Percentiles rank a stretch among this genome's conserved stretches.
Evolutionary conservation across 2,113 vertebrate species (phyloP).

Genomic region (Neolamprologus modestus): DNA sequence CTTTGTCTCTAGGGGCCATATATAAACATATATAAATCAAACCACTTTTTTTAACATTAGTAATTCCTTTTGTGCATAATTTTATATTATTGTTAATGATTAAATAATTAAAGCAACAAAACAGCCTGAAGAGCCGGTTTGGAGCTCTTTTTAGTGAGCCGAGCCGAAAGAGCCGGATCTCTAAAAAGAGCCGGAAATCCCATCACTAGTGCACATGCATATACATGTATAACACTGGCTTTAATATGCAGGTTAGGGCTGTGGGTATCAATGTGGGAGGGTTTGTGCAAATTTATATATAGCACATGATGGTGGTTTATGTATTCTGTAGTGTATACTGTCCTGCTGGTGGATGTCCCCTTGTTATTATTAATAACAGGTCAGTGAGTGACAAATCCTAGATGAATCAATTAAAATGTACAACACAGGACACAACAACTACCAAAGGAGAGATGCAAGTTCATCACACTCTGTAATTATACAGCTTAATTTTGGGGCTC

Average conservation of each 20-base stretch:
- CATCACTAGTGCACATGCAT: neutral
- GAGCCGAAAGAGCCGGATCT: no score
- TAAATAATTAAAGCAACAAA: no score
- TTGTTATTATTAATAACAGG: neutral
- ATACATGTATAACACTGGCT: neutral
- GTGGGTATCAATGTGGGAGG: neutral
- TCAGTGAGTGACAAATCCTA: neutral
- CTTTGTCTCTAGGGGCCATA: no score
- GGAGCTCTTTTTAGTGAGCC: no score
- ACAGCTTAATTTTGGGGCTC: neutral
- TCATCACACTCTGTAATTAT: neutral
- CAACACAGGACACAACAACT: neutral
- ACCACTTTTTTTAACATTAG: no score
- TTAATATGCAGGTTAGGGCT: neutral
- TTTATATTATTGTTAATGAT: no score
- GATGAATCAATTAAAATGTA: neutral
- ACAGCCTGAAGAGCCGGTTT: no score
- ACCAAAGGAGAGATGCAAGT: neutral
- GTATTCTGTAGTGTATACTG: neutral
- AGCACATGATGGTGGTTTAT: neutral
- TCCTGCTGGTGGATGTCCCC: neutral
- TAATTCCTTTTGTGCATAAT: no score
- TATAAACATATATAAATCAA: no score
- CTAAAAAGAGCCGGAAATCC: no score
- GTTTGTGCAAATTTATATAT: neutral